A percentile compares a stretch with the other conserved stretches of the same genome.
These are phyloP conservation scores for Megalopta genalis DNA, from an alignment of 1,140 invertebrate genomes.

Conservation along the genomic window DNA sequence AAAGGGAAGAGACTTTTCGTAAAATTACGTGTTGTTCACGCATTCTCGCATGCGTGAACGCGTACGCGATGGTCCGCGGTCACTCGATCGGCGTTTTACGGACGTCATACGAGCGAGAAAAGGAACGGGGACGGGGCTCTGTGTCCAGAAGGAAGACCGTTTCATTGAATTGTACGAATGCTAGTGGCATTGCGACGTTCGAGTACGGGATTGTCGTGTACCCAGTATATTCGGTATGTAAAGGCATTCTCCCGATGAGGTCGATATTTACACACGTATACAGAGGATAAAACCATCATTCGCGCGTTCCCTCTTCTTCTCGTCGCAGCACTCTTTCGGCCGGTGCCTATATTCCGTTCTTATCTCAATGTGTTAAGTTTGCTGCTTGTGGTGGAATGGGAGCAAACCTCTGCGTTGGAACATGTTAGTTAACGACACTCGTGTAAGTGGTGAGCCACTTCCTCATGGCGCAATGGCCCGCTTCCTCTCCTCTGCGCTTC, in stretches of 20 bases:
- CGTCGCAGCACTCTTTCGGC: background rate
- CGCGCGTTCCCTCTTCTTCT: slow-evolving; percentile 8
- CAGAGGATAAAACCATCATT: slow-evolving; percentile 40
- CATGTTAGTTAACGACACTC: slow-evolving; percentile 58
- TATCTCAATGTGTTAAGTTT: slow-evolving; percentile 58
- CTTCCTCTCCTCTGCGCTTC: slow-evolving; percentile 47
- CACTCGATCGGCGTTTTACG: background rate
- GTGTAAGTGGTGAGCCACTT: slow-evolving; percentile 70
- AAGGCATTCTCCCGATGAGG: slow-evolving; percentile 3
- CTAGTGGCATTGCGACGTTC: slow-evolving; percentile 5
- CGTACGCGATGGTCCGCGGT: background rate
- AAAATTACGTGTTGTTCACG: background rate
- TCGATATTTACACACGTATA: background rate
- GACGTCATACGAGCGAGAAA: background rate
- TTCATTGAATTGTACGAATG: background rate
- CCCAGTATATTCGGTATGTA: slow-evolving; percentile 27
- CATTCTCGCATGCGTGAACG: background rate
- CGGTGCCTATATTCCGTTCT: slow-evolving; percentile 40
- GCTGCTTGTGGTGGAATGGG: slow-evolving; percentile 36
- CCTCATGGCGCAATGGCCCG: slow-evolving; percentile 73
- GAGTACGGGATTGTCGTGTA: slow-evolving; percentile 37
- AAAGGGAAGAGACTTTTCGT: background rate
- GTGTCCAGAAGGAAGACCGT: background rate
- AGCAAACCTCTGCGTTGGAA: slow-evolving; percentile 35
- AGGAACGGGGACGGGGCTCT: background rate